Evolutionary conservation across 2,888 invertebrate species (phyloP).

Genomic region (Sceliomorpha sp.): DNA sequence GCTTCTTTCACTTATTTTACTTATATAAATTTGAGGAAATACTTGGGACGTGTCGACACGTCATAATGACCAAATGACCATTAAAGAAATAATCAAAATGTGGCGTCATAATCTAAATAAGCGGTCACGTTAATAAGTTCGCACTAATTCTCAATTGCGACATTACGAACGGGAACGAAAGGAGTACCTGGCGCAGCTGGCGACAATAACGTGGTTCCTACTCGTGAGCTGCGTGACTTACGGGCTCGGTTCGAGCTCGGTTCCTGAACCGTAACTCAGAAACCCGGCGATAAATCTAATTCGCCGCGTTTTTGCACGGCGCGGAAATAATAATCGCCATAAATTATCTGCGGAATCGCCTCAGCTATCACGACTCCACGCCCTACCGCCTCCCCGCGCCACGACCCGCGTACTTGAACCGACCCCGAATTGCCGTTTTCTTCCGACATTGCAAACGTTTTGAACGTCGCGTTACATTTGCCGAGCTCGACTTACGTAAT

Average conservation of each 20-base stretch:
- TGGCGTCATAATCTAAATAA: constrained; percentile 35
- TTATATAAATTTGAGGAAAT: no score
- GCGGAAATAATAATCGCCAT: constrained; percentile 72
- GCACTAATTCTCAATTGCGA: constrained; percentile 71
- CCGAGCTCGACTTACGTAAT: neutral
- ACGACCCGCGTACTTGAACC: constrained; percentile 1
- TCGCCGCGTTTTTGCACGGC: constrained; percentile 61
- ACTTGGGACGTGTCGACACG: no score
- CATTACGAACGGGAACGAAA: constrained; percentile 70
- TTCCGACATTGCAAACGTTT: constrained; percentile 5
- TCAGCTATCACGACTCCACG: constrained; percentile 49
- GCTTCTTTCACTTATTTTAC: no score
- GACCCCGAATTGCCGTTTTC: constrained; percentile 16
- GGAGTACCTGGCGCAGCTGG: constrained; percentile 12
- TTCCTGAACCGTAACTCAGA: constrained; percentile 68
- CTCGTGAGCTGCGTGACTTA: constrained; percentile 68
- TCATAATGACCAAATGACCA: no score
- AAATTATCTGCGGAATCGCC: constrained; percentile 69
- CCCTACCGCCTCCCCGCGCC: constrained; percentile 19
- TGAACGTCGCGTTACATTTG: neutral
- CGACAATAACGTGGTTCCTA: constrained; percentile 43
- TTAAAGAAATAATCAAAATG: no score
- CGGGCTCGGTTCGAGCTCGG: constrained; percentile 64
- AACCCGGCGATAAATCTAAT: constrained; percentile 72
- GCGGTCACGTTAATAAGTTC: constrained; percentile 56